Base-by-base conservation (phyloP, 2,888 invertebrate genomes). In the Rhingia campestris region DNA sequence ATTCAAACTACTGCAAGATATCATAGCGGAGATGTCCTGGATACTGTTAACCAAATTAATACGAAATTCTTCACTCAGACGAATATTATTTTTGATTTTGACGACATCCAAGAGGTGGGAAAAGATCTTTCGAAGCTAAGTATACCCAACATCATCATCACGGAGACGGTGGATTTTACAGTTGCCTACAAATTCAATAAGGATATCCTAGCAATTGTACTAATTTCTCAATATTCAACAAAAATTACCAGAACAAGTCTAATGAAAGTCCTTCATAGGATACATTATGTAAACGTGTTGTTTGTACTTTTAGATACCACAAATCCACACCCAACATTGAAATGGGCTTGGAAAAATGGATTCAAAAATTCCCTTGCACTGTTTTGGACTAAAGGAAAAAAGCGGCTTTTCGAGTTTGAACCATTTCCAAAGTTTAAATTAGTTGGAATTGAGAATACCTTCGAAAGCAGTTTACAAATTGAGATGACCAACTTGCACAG, bases 351-450 rank as follows among this genome's bases (percentile, higher is more conserved):
- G 89, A 0, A 84, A 89, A 3, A 81, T 88, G 37, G 77, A 70
- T 0, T 88, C 89, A 43, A 90, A 88, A 41, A 86, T 89, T 87
- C 89, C 87, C 53, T 77, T 87, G 51, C 51, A 22, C 10, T 51
- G 5, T 7, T 30, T 7, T 51, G 51, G 51, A 51, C 30, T 10
- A 30, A 51, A 10, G 51, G 14, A 22, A 5, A 30, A 51, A 10
- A 2, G 3, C 51, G 2, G 6, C 30, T 51, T 6, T 22, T 51
- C 6, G 51, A 30, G 10, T 51, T 30, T 30, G 30, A 51, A 10
- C 51, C 51, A 51, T 51, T 30, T 30, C 51, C 51, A 12, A 10
- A 51, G 1, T 22, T 51, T 0, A 51, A 6, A 22, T 12, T 22
- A 9, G 7, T 30, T 30, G 30, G 9, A 4, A 51, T 51, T 7